Conservation (phyloP, 1,140 invertebrate genomes). For the Aphaenogaster floridana region DNA sequence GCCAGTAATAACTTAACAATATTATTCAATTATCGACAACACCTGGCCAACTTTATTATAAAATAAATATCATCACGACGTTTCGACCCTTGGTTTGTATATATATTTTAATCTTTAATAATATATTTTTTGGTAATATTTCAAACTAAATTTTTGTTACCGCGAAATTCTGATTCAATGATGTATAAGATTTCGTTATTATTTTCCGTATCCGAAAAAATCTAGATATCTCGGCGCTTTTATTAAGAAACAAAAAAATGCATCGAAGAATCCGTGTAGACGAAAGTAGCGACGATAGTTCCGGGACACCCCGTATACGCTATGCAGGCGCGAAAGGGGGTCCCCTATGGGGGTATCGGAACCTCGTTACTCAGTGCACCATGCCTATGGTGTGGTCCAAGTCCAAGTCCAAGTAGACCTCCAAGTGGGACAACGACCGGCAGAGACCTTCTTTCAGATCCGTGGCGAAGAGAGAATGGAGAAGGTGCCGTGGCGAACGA, state of each 20-base stretch:
- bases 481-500: constrained; percentile 73
- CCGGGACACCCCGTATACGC: constrained; percentile 58
- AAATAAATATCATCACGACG: no score
- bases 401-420: constrained; percentile 81
- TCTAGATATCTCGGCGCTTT: not conserved
- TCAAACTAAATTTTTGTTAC: not conserved
- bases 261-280: not conserved
- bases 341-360: constrained; percentile 79
- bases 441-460: constrained; percentile 86
- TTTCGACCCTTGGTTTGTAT: no score
- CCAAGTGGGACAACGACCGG: constrained; percentile 86
- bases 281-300: constrained; percentile 48
- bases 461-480: constrained; percentile 75
- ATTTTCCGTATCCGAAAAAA: not conserved
- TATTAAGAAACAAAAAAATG: not conserved
- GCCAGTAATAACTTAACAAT: no score
- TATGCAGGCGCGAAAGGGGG: constrained; percentile 79
- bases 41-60: no score
- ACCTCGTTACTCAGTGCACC: constrained; percentile 79
- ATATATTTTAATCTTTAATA: not conserved
- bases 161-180: not conserved
- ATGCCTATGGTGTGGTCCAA: constrained; percentile 79
- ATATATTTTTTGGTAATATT: not conserved
- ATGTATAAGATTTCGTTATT: not conserved
- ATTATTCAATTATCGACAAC: no score